A percentile compares a stretch with the other conserved stretches of the same genome.
Evolutionary conservation across 2,888 invertebrate species (phyloP).

Genomic region (Calameuta pallipes): DNA sequence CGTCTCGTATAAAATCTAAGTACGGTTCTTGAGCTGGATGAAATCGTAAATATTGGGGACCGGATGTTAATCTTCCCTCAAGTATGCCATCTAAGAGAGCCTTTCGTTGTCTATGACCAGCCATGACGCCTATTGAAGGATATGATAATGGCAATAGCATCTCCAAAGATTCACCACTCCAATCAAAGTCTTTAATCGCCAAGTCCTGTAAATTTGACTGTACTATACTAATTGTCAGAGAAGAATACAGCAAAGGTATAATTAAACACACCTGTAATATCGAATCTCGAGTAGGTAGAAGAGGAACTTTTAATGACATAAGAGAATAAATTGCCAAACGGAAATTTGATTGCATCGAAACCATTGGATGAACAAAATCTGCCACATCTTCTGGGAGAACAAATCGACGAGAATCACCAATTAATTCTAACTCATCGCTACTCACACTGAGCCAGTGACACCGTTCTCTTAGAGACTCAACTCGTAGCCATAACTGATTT

Average conservation of each 20-base stretch:
- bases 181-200: conserved; percentile 44
- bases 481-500: conserved; percentile 79
- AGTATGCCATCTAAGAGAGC: conserved; percentile 48
- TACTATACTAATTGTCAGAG: background rate
- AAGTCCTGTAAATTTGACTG: conserved; percentile 38
- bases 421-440: conserved; percentile 64
- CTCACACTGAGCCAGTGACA: conserved; percentile 76
- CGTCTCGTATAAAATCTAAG: conserved; percentile 68
- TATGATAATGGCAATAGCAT: conserved; percentile 53
- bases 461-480: conserved; percentile 79
- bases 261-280: conserved; percentile 41
- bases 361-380: conserved; percentile 77
- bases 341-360: conserved; percentile 71
- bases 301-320: conserved; percentile 71
- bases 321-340: conserved; percentile 73
- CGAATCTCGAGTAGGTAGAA: conserved; percentile 66
- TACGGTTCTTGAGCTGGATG: conserved; percentile 74
- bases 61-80: conserved; percentile 67
- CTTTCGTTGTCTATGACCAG: conserved; percentile 41
- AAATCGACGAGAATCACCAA: conserved; percentile 76
- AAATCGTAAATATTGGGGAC: conserved; percentile 72
- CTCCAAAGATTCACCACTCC: conserved; percentile 57
- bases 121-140: conserved; percentile 50
- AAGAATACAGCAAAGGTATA: background rate
- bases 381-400: conserved; percentile 74